Percentiles rank a stretch among this genome's conserved stretches.
phyloP scores from a whole-genome alignment of 2,113 vertebrate species.

The Heterotilapia buettikoferi region DNA sequence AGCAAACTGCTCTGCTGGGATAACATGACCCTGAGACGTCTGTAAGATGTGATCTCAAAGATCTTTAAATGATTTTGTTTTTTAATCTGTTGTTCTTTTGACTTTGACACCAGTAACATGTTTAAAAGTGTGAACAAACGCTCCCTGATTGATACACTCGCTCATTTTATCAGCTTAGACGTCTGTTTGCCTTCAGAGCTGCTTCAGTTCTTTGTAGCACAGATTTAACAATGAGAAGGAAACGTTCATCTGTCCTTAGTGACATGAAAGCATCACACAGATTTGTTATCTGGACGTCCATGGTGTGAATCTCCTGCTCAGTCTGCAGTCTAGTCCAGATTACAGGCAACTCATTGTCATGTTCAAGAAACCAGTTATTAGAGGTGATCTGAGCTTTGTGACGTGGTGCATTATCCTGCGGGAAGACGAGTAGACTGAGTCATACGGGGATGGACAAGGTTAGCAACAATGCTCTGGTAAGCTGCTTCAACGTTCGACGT shows the following conservation, averaged over 20 bases:
- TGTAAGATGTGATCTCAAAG: rapidly evolving
- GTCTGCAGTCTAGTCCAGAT: background rate
- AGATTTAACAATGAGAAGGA: background rate
- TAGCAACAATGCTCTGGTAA: background rate
- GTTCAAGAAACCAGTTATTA: background rate
- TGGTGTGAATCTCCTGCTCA: background rate
- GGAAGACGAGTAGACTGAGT: background rate
- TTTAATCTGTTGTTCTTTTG: background rate
- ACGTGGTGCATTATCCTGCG: background rate
- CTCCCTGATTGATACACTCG: too few relatives aligned
- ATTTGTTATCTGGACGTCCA: rapidly evolving
- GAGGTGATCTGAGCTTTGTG: background rate
- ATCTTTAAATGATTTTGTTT: background rate
- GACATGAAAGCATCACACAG: background rate
- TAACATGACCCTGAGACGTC: background rate
- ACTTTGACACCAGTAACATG: rapidly evolving
- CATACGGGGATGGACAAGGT: rapidly evolving
- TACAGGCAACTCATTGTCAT: rapidly evolving
- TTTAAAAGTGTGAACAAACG: background rate
- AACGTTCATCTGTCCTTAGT: background rate
- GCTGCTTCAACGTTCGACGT: rapidly evolving
- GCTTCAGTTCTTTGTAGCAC: background rate
- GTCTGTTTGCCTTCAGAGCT: background rate
- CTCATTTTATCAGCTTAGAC: background rate
- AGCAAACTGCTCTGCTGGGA: background rate